A percentile compares a stretch with the other conserved stretches of the same genome.
phyloP scores from a whole-genome alignment of 2,797 vertebrate species.

The Uromys caudimaculatus region DNA sequence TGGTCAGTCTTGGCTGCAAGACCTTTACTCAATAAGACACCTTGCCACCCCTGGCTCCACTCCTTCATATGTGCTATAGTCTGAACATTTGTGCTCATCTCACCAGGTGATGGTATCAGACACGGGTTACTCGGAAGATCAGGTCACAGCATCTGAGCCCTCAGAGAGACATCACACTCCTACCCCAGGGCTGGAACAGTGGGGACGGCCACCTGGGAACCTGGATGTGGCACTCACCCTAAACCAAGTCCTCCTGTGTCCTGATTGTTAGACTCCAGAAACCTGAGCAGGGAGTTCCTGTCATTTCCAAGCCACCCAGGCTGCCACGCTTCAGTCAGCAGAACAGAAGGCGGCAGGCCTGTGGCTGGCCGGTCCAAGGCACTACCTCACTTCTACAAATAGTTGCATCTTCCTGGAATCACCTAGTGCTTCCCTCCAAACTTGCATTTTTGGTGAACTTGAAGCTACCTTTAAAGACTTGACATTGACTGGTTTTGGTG shows the following conservation, averaged over 20 bases:
- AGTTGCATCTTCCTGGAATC: background rate
- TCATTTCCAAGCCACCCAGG: background rate
- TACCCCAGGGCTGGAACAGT: background rate
- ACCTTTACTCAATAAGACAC: background rate
- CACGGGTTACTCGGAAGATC: background rate
- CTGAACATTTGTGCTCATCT: background rate
- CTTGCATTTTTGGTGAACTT: background rate
- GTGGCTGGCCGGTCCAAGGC: fast-evolving
- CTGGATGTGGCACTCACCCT: background rate
- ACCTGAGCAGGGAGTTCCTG: background rate
- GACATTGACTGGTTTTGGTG: background rate
- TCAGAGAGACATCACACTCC: background rate
- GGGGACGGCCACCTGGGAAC: background rate
- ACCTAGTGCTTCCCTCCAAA: background rate
- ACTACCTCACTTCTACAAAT: background rate
- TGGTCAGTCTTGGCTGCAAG: background rate
- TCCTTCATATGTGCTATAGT: background rate
- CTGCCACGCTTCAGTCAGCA: background rate
- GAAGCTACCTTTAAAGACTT: background rate
- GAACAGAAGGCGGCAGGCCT: background rate
- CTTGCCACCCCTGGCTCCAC: background rate
- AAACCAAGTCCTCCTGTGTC: background rate
- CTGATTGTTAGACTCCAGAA: background rate
- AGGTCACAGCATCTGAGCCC: background rate
- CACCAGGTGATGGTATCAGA: background rate